These are phyloP conservation scores for Tachycineta bicolor DNA, from an alignment of 2,113 vertebrate genomes.

Conservation along the genomic window DNA sequence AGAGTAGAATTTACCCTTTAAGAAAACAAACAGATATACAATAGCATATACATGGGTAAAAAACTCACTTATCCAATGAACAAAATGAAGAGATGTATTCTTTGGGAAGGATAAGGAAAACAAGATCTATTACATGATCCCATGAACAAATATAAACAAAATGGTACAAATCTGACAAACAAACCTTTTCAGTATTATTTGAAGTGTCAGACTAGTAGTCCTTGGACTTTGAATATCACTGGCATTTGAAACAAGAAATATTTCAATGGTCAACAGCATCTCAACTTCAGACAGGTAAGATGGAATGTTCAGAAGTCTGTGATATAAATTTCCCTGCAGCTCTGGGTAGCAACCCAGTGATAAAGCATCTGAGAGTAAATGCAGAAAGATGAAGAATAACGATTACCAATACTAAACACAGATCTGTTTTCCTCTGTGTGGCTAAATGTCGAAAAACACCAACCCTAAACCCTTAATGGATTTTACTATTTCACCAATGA, in stretches of 20 bases:
- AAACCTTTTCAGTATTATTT: constrained; percentile 89
- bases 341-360: constrained; percentile 81
- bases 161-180: constrained; percentile 5
- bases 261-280: constrained; percentile 88
- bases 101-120: background rate
- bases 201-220: constrained; percentile 66
- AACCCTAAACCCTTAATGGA: background rate
- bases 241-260: constrained; percentile 87
- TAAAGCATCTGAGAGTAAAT: constrained; percentile 79
- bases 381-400: background rate
- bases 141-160: background rate
- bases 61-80: background rate
- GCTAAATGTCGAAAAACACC: background rate
- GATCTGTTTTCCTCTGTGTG: background rate
- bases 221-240: constrained; percentile 71
- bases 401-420: background rate
- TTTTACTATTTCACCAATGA: background rate
- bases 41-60: background rate
- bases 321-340: constrained; percentile 73
- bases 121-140: background rate
- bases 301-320: constrained; percentile 79
- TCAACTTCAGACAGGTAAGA: constrained; percentile 86
- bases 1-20: background rate
- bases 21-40: background rate
- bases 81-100: background rate